Evolutionary conservation across 2,113 vertebrate species (phyloP), one percentile per base, ranked within the genome.

Genomic region (Petrocephalus microphthalmus): DNA sequence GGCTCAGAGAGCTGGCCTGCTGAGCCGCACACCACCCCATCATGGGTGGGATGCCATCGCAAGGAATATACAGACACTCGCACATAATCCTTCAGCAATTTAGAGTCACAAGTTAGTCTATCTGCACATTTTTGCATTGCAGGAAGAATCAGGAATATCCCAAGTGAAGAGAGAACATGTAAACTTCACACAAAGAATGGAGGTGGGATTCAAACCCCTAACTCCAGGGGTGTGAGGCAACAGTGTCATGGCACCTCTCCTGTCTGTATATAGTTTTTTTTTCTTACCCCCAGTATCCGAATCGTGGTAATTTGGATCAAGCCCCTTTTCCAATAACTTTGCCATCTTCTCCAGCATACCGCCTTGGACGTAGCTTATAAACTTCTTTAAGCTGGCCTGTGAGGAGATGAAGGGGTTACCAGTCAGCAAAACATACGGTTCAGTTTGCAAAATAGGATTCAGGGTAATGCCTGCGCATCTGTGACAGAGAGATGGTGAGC

Each of bases 281-380:
- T 11, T 20, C 94, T 94, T 91, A 98, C 97, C 97, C 94, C 97
- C 97, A 0, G 90, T 96, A 90, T 98, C 97, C 0, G 96, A 96
- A 93, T 98, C 97, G 0, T 98, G 97, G 87, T 97, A 98, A 89
- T 98, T 98, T 56, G 97, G 96, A 93, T 98, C 97, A 25, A 98
- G 96, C 88, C 97, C 97, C 95, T 97, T 97, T 85, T 98, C 97
- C 56, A 98, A 95, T 86, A 97, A 94, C 91, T 98, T 95, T 0
- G 94, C 93, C 90, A 98, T 94, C 93, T 97, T 98, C 87, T 98
- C 97, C 0, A 96, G 91, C 0, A 96, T 92, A 87, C 96, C 96
- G 0, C 94, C 95, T 89, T 97, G 96, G 88, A 98, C 93, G 8
- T 98, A 98, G 60, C 98, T 97, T 90, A 98, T 90, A 64, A 98